Evolutionary conservation across 1,140 invertebrate genomes (phyloP).

Genomic region (Polypedilum pembai): DNA sequence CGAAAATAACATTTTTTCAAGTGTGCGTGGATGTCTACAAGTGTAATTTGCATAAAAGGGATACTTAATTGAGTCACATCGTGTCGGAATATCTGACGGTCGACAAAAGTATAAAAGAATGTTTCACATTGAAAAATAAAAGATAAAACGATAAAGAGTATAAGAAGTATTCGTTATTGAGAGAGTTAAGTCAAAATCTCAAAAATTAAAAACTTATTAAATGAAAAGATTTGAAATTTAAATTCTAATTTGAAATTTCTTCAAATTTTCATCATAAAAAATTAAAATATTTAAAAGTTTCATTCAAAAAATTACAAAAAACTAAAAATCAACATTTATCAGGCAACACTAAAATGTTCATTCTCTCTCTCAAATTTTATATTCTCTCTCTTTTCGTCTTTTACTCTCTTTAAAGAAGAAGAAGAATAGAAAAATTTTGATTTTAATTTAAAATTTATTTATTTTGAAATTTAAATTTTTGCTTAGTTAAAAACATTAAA

Average conservation of each 20-base stretch:
- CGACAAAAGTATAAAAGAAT: not conserved
- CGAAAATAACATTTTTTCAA: conserved; percentile 5
- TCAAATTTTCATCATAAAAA: too few species aligned
- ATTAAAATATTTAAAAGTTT: too few species aligned
- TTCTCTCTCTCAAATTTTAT: not conserved
- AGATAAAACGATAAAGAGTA: not conserved
- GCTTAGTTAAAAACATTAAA: too few species aligned
- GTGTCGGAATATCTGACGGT: not conserved
- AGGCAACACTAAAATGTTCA: not conserved
- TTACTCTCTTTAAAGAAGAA: too few species aligned
- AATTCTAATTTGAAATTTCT: too few species aligned
- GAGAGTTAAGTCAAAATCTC: not conserved
- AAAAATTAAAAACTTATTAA: not conserved
- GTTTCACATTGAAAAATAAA: not conserved
- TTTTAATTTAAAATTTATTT: too few species aligned
- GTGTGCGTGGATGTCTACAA: too few species aligned
- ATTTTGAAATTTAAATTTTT: too few species aligned
- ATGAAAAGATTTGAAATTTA: too few species aligned
- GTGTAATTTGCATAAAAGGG: conserved; percentile 23
- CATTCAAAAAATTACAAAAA: not conserved
- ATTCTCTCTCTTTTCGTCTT: too few species aligned
- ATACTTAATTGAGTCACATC: conserved; percentile 22
- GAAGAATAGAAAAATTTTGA: too few species aligned
- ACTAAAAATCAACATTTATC: not conserved
- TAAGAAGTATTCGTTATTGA: too few species aligned